Evolutionary conservation across 2,113 vertebrate species (phyloP).

Genomic region (Ibidorhyncha struthersii): DNA sequence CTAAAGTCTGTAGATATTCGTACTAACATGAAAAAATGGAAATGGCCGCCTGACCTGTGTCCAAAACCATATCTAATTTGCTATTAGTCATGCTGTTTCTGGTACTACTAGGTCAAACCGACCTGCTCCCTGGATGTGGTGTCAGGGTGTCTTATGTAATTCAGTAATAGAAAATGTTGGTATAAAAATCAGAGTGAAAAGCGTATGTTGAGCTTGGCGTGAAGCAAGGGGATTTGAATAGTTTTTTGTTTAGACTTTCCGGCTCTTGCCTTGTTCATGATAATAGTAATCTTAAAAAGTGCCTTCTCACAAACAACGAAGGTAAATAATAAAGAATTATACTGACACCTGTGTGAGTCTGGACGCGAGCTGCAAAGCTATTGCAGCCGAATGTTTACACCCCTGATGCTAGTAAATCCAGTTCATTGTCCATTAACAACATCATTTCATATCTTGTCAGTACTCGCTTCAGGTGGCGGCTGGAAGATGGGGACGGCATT

Average conservation of each 20-base stretch:
- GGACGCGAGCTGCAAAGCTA: background rate
- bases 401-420: background rate
- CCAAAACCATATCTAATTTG: background rate
- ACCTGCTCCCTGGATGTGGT: background rate
- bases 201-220: accelerated
- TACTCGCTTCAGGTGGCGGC: background rate
- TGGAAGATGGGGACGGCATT: background rate
- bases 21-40: background rate
- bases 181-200: background rate
- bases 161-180: background rate
- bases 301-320: background rate
- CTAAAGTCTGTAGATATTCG: background rate
- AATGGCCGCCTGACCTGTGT: background rate
- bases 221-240: background rate
- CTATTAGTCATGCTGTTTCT: background rate
- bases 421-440: background rate
- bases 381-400: background rate
- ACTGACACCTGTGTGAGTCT: background rate
- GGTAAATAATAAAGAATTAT: background rate
- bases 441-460: accelerated
- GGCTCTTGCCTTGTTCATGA: background rate
- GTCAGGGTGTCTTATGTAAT: background rate
- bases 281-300: background rate
- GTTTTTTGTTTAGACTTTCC: background rate
- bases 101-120: background rate